Evolutionary conservation across 2,888 invertebrate genomes (phyloP).

Genomic region (Eretmocerus hayati): DNA sequence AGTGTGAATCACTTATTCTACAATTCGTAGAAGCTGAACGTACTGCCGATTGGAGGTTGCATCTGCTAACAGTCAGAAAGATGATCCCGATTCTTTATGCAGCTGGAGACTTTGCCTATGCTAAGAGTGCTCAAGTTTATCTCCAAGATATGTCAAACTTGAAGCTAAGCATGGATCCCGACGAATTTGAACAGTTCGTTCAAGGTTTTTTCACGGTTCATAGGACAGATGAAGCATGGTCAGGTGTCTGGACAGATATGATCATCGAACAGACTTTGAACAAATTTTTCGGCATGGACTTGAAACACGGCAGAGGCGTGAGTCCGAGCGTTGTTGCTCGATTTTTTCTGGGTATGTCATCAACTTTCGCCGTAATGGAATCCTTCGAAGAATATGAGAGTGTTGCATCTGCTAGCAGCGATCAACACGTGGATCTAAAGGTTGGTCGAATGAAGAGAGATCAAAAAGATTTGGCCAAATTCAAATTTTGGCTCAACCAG

Average conservation of each 20-base stretch:
- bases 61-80: slow-evolving; percentile 25
- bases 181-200: slow-evolving; percentile 4
- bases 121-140: slow-evolving; percentile 31
- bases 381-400: slow-evolving; percentile 20
- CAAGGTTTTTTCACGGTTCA: background rate
- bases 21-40: slow-evolving; percentile 28
- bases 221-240: background rate
- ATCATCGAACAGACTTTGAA: background rate
- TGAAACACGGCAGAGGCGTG: slow-evolving; percentile 2
- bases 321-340: slow-evolving; percentile 3
- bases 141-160: slow-evolving; percentile 30
- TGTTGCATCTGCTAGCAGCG: background rate
- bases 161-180: background rate
- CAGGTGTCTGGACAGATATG: background rate
- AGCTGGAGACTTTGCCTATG: slow-evolving; percentile 32
- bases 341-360: slow-evolving; percentile 18
- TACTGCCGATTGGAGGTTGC: slow-evolving; percentile 24
- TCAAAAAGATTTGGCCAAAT: background rate
- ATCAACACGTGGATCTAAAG: background rate
- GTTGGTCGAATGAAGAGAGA: background rate
- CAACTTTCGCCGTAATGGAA: slow-evolving; percentile 16
- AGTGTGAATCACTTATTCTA: slow-evolving; percentile 17
- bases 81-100: slow-evolving; percentile 31
- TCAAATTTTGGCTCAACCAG: background rate
- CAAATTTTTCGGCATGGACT: background rate